Base-by-base conservation (phyloP, 2,888 invertebrate genomes). In the Cheilosia grossa region DNA sequence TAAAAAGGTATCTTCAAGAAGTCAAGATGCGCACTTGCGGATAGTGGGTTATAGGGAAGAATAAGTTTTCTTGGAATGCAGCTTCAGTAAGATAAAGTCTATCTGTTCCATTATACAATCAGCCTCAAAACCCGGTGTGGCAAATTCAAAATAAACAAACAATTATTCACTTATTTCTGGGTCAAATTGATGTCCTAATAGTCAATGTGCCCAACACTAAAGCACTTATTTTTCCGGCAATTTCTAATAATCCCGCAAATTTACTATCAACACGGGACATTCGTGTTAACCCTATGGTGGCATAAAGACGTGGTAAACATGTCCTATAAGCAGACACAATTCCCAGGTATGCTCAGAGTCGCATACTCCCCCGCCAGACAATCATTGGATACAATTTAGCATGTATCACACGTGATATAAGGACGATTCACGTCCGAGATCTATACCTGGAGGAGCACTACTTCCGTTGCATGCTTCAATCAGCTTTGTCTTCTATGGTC, bases 381-480 rank as follows among this genome's bases (percentile, higher is more conserved):
- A 70, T 75, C 75, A 75, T 58, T 66, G 64, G 75, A 70, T 72
- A 61, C 56, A 81, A 67, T 74, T 85, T 75, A 66, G 66, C 72
- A 85, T 75, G 85, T 77, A 72, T 61, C 56, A 75, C 75, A 81
- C 85, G 80, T 85, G 81, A 72, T 66, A 24, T n/a, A 33, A 56
- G 72, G 61, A 72, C 72, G 37, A 51, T 72, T 58, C 81, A 81
- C 81, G 77, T 85, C 40, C 53, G 49, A 59, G 80, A 59, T 61
- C 54, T 77, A 58, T 54, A 17, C 27, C 19, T 44, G 24, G 15
- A 51, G 47, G 24, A 47, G 30, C 30, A 64, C 24, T 24, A 44
- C 64, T 47, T 40, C 63, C 47, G 37, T 37, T 49, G 53, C 44
- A 15, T 63, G 27, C 69, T 80, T 49, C 82, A 75, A 81, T 81